Percentiles rank a stretch among this genome's conserved stretches.
Conservation (phyloP, 2,888 invertebrate genomes). For the Oligia latruncula region DNA sequence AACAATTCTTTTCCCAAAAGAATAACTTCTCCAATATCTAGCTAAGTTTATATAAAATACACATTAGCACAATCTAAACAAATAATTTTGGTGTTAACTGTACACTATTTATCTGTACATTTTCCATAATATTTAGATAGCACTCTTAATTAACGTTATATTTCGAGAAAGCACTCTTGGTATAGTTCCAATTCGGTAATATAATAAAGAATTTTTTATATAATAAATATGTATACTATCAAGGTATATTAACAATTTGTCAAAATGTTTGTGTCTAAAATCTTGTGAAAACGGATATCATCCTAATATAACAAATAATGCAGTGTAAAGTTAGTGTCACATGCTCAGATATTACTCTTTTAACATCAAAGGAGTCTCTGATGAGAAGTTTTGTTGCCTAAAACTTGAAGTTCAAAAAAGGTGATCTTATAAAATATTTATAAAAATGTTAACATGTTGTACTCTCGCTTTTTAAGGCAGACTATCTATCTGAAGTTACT, state of each 20-base stretch:
- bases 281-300: constrained; percentile 52
- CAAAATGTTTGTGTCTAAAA: constrained; percentile 66
- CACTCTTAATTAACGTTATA: constrained; percentile 79
- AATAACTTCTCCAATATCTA: constrained; percentile 83
- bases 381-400: constrained; percentile 42
- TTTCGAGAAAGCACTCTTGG: constrained; percentile 87
- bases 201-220: constrained; percentile 67
- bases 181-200: constrained; percentile 69
- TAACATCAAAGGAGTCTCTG: constrained; percentile 35
- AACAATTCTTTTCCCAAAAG: constrained; percentile 89
- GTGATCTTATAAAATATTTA: constrained; percentile 58
- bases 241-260: constrained; percentile 69
- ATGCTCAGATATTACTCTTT: constrained; percentile 48
- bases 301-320: constrained; percentile 46
- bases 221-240: constrained; percentile 59
- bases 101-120: constrained; percentile 72
- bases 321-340: constrained; percentile 60
- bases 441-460: constrained; percentile 61
- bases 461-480: constrained; percentile 66
- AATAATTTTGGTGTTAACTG: constrained; percentile 77
- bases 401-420: constrained; percentile 46
- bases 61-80: constrained; percentile 77
- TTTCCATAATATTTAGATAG: constrained; percentile 69
- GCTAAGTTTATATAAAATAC: constrained; percentile 75
- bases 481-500: constrained; percentile 66